Base-by-base conservation (phyloP, 2,888 invertebrate species). In the Amorpha juglandis region DNA sequence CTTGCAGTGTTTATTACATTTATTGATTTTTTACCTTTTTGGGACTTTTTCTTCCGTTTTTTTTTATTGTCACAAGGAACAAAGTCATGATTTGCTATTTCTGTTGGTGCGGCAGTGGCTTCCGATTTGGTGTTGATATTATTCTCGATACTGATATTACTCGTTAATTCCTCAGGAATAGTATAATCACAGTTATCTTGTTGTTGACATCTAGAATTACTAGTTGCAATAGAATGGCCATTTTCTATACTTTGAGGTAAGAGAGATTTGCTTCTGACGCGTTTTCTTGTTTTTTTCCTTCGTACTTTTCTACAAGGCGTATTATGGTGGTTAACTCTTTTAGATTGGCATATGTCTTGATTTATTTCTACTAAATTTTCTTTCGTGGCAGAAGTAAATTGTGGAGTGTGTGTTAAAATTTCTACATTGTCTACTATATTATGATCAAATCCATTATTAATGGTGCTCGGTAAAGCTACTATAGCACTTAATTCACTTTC, bases 251-350 rank as follows among this genome's bases (percentile, higher is more conserved):
- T 42, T 42, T 16, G 19, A 19, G 58, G 58, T 1, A 16, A 4
- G 6, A 42, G 38, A 19, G 19, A 6, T 58, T 58, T 58, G 12
- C 16, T 42, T 12, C 42, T 42, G 38, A 9, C 19, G 42, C 58
- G 52, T 68, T 65, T 70, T 53, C 63, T 67, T 71, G 52, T 38
- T 71, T 21, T 51, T 52, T 9, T 51, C 14, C 19, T 62, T 38
- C 71, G 6, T 12, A 42, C 12, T 58, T 58, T 58, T 19, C 38
- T 38, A 42, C 19, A 38, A 14, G 19, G 42, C 7, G 19, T 19
- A 6, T 6, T 58, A 0, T 58, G 38, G 16, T n/a, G 35, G 6
- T 38, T 35, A 38, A 38, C 1, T 38, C 16, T 16, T 38, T 1
- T 19, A 42, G 12, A 8, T 42, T 42, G 42, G 11, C 19, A 11